Percentiles rank a stretch among this genome's conserved stretches.
These are phyloP conservation scores for Salarias fasciatus DNA, from an alignment of 2,797 vertebrate genomes.

Conservation along the genomic window DNA sequence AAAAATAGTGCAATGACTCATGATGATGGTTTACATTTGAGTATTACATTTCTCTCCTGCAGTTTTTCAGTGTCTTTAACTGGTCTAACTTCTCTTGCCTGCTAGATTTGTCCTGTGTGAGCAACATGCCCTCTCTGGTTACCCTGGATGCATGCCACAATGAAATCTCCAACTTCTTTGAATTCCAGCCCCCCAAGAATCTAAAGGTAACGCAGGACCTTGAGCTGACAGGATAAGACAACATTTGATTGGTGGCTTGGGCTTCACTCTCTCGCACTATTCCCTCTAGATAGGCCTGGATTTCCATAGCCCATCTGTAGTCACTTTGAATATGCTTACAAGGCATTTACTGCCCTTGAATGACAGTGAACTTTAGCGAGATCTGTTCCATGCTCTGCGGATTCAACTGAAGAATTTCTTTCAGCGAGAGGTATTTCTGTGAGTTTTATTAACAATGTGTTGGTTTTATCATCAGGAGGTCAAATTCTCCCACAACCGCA, in stretches of 20 bases:
- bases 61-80: neutral
- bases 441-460: conserved; percentile 18
- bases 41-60: neutral
- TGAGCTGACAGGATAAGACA: conserved; percentile 78
- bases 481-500: conserved; percentile 89
- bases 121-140: conserved; percentile 89
- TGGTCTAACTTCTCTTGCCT: conserved; percentile 34
- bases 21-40: too few species aligned
- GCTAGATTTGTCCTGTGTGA: conserved; percentile 91
- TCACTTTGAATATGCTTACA: conserved; percentile 68
- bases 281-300: conserved; percentile 66
- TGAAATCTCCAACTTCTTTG: conserved; percentile 85
- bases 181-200: conserved; percentile 88
- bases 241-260: conserved; percentile 62
- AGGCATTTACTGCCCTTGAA: conserved; percentile 70
- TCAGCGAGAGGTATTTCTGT: conserved; percentile 17
- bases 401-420: conserved; percentile 25
- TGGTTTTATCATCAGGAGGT: conserved; percentile 82
- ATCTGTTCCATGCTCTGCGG: conserved; percentile 19
- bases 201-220: conserved; percentile 86
- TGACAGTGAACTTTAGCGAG: conserved; percentile 61
- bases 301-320: conserved; percentile 78
- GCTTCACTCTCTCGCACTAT: conserved; percentile 53
- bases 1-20: too few species aligned
- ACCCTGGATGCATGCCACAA: conserved; percentile 90